Base-by-base conservation (phyloP, 2,797 vertebrate genomes). In the Allobates femoralis region DNA sequence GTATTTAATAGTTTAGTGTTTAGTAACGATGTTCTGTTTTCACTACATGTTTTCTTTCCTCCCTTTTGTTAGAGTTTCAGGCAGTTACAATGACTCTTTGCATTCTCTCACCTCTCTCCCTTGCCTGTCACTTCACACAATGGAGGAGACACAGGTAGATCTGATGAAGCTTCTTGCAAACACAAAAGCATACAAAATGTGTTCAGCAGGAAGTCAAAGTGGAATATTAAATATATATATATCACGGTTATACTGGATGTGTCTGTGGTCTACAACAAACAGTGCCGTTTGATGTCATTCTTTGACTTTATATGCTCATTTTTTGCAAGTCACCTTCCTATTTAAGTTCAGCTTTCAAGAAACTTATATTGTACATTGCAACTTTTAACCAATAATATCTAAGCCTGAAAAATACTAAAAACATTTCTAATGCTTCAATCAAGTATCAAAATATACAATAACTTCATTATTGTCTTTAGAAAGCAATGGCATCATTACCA, bases 81-180 rank as follows among this genome's bases (percentile, higher is more conserved):
- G 75, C 67, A 74, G 78, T 26, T 81, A 69, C 80, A 46, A 75
- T 32, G 51, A 62, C 64, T 79, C 23, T 77, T 66, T 66, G 19
- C 19, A 51, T 46, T 79, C 60, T 55, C 18, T 81, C 56, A 64
- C 67, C 67, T 86, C 28, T 32, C 77, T 73, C n/a, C 67, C 67
- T 81, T 7, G 32, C 32, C 23, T 85, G 30, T 79, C 64, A 85
- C 28, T 69, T 46, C 32, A 69, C 84, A 85, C 84, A 79, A 51
- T 76, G 34, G n/a, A 12, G 16, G 11, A 75, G 69, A 77, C 28
- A 64, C 71, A 76, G 19, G 32, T 18, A 85, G 75, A 53, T 46
- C 34, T 71, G 51, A 91, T 89, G 91, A 91, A 92, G 91, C 84
- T 80, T 90, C 90, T 91, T 89, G 91, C 88, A 87, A 90, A 89